Base-by-base conservation (phyloP, 2,113 vertebrate species). In the Mormyrus iriodes region DNA sequence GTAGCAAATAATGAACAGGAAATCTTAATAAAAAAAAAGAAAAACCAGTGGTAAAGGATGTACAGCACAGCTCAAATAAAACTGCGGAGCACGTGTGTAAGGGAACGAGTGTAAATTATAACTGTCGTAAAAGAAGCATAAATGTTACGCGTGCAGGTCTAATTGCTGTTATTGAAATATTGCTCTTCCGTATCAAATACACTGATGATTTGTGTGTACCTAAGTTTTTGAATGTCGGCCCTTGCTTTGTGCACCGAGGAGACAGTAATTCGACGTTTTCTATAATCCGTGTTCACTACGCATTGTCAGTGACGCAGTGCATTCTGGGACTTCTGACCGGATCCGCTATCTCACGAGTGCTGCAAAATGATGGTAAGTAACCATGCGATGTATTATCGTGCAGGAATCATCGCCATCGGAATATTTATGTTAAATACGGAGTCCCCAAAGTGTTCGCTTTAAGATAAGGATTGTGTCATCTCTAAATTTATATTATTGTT, bases 331-430 rank as follows among this genome's bases (percentile, higher is more conserved):
- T 51, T n/a, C 19, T 2, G 35, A 15, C 46, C 73, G 86, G 31
- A 48, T 4, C 35, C 46, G 9, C 19, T n/a, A 17, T 61, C 52
- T 17, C 21, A 8, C 17, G 39, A 82, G n/a, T 19, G 51, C 51
- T 48, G 86, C 48, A 35, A 90, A 24, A 90, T 90, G 89, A 90
- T 90, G 89, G 89, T 90, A 86, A 90, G 89, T 89, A 12, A 1
- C 3, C 8, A 3, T 27, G 15, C 21, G 61, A 13, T 3, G 9
- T 46, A 19, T 4, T 88, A 21, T 48, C 15, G 1, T 61, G 10
- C 15, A 58, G 3, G 42, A 88, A 21, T 86, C 89, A 48, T 88
- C n/a, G 69, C 49, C 86, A 88, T 88, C 89, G 12, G 86, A 21
- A 15, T 27, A 19, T 55, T 58, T 46, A 84, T 61, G 24, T 31